Evolutionary conservation across 2,888 invertebrate genomes (phyloP).

Genomic region (Drosophila pullipes): DNA sequence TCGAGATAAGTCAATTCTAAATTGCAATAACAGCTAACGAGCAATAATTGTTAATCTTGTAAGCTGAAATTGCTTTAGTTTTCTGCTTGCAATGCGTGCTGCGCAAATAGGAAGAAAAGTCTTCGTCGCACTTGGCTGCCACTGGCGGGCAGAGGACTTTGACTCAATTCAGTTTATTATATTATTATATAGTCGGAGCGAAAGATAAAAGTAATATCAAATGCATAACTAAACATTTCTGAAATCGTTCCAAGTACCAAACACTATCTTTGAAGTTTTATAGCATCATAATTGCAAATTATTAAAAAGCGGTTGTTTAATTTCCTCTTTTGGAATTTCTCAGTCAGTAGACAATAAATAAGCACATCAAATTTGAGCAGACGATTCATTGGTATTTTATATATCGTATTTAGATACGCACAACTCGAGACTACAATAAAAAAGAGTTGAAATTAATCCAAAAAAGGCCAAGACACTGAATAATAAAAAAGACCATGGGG

Average conservation of each 20-base stretch:
- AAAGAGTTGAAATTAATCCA: background rate
- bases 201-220: background rate
- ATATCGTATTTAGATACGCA: background rate
- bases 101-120: conserved; percentile 58
- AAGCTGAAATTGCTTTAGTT: background rate
- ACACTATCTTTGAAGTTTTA: background rate
- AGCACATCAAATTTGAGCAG: background rate
- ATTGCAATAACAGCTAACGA: background rate
- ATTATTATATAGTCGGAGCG: conserved; percentile 29
- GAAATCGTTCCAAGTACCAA: background rate
- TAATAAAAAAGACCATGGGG: background rate
- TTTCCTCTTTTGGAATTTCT: background rate
- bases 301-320: background rate
- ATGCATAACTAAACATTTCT: background rate
- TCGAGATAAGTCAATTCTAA: background rate
- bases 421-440: background rate
- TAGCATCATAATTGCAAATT: background rate
- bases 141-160: conserved; percentile 52
- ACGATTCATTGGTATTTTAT: background rate
- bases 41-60: background rate
- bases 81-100: conserved; percentile 36
- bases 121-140: conserved; percentile 67
- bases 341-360: background rate
- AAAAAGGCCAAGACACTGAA: background rate
- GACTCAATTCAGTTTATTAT: conserved; percentile 24